Conservation (phyloP, 2,113 vertebrate genomes). For the Dicentrarchus labrax region DNA sequence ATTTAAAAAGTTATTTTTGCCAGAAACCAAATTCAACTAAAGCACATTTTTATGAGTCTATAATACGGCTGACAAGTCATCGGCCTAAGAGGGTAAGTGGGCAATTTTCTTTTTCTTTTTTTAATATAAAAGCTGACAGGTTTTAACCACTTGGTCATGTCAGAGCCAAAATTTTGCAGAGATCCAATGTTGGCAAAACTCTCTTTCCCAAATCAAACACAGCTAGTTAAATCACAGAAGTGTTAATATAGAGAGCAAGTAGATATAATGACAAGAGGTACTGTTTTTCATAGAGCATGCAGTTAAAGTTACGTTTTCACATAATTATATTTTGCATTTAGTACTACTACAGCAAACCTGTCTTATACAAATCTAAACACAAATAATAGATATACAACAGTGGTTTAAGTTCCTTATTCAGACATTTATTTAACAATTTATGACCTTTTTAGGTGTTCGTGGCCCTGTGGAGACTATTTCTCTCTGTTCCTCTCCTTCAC, state of each 20-base stretch:
- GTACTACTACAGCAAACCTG: background rate
- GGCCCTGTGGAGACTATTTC: background rate
- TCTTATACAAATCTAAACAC: background rate
- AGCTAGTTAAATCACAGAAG: background rate
- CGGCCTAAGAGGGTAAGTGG: constrained; percentile 2
- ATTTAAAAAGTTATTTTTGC: background rate
- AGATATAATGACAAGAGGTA: background rate
- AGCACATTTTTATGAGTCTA: constrained; percentile 7
- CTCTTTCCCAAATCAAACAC: background rate
- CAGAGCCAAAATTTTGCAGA: background rate
- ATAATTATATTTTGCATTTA: no score
- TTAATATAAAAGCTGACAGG: constrained; percentile 8
- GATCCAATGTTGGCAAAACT: background rate
- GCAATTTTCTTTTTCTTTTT: constrained; percentile 1
- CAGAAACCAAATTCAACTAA: constrained; percentile 8
- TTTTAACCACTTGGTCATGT: background rate
- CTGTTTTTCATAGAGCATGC: background rate
- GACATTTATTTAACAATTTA: background rate
- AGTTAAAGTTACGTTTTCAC: no score
- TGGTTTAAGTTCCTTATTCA: background rate
- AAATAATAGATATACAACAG: no score
- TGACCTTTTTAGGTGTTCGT: background rate
- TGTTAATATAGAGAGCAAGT: background rate
- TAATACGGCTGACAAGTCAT: constrained; percentile 11
- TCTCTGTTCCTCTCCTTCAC: background rate